A percentile compares a stretch with the other conserved stretches of the same genome.
These are phyloP conservation scores for Dipus sagitta DNA, from an alignment of 2,797 vertebrate species.

Conservation along the genomic window DNA sequence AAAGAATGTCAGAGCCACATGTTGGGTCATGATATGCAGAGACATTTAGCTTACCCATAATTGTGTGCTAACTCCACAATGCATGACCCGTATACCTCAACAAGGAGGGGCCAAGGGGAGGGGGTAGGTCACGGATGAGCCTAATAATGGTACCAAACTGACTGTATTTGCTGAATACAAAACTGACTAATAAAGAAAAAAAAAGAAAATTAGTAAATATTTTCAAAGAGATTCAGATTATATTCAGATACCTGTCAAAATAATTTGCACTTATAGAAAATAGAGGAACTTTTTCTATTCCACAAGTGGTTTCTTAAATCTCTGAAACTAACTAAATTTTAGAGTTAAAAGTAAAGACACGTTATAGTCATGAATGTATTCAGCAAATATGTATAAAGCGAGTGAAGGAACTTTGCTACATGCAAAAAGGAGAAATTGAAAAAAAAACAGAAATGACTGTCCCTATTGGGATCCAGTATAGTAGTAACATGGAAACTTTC, in stretches of 20 bases:
- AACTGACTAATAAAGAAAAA: too few relatives aligned
- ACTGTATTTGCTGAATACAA: too few relatives aligned
- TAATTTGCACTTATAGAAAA: conserved; percentile 63
- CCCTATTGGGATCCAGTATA: background rate
- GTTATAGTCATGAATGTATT: background rate
- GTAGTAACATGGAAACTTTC: background rate
- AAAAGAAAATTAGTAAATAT: conserved; percentile 13
- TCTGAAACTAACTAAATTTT: conserved; percentile 18
- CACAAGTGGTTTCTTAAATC: conserved; percentile 20
- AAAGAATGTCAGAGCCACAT: too few relatives aligned
- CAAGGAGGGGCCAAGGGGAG: too few relatives aligned
- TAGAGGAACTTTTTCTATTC: background rate
- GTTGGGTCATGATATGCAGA: too few relatives aligned
- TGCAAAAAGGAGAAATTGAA: background rate
- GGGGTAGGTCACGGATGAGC: too few relatives aligned
- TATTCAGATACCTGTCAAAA: conserved; percentile 56
- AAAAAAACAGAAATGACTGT: background rate
- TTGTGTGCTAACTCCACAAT: too few relatives aligned
- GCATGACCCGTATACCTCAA: too few relatives aligned
- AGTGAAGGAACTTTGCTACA: background rate
- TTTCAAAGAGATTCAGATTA: background rate
- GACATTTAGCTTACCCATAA: too few relatives aligned
- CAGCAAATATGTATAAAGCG: conserved; percentile 36
- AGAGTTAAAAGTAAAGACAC: conserved; percentile 27
- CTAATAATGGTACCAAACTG: too few relatives aligned